Evolutionary conservation across 2,113 vertebrate species (phyloP).

Genomic region (Prunella himalayana): DNA sequence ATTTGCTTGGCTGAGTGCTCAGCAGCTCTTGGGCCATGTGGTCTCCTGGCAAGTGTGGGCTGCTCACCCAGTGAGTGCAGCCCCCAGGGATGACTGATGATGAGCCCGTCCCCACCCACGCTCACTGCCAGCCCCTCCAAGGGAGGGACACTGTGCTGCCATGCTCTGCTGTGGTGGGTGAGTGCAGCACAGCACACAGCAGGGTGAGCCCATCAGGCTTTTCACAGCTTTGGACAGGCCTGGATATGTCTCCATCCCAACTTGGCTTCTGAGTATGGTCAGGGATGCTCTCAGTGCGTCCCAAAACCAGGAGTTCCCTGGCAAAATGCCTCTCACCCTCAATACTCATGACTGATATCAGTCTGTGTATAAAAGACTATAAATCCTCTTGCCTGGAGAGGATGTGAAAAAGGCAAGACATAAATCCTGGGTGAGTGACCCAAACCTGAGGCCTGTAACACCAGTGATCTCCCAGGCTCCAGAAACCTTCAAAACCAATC

Average conservation of each 20-base stretch:
- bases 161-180: neutral
- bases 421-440: neutral
- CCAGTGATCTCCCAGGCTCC: neutral
- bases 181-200: neutral
- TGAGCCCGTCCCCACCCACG: neutral
- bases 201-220: neutral
- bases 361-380: neutral
- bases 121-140: neutral
- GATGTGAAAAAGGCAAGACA: neutral
- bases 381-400: neutral
- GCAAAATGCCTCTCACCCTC: neutral
- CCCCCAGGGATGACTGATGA: neutral
- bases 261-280: neutral
- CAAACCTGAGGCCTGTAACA: neutral
- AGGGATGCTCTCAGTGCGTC: accelerated
- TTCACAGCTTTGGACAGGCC: neutral
- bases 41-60: neutral
- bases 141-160: neutral
- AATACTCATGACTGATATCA: neutral
- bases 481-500: neutral
- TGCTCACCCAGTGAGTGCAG: neutral
- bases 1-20: neutral
- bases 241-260: neutral
- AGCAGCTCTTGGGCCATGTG: slow-evolving; percentile 8
- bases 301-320: neutral